These are phyloP conservation scores for Hyla sarda DNA, from an alignment of 2,113 vertebrate genomes.

Conservation along the genomic window DNA sequence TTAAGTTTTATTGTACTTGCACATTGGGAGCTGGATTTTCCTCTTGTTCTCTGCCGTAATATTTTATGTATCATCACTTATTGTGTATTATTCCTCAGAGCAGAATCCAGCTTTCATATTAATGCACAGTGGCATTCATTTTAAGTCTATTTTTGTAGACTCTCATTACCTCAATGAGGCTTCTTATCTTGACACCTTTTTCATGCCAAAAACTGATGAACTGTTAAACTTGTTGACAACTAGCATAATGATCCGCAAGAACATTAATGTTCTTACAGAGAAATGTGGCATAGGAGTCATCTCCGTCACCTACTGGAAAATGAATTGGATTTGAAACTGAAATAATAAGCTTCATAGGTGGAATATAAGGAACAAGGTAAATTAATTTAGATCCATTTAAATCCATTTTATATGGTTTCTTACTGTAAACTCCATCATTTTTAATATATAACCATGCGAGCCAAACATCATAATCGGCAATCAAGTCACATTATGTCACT, in stretches of 20 bases:
- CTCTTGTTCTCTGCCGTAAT: no score
- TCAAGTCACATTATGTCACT: background rate
- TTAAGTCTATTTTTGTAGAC: conserved; percentile 41
- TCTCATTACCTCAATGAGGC: conserved; percentile 41
- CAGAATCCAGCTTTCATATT: background rate
- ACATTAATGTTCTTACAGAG: background rate
- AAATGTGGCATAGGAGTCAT: conserved; percentile 1
- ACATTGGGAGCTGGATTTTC: no score
- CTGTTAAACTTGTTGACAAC: conserved; percentile 54
- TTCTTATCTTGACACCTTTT: conserved; percentile 45
- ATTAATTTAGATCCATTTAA: background rate
- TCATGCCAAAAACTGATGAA: conserved; percentile 47
- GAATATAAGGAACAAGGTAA: background rate
- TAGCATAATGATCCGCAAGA: conserved; percentile 33
- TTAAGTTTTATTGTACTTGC: no score
- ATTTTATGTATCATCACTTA: background rate
- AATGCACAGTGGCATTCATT: background rate
- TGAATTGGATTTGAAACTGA: background rate
- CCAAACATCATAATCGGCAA: background rate
- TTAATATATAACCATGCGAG: background rate
- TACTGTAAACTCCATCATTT: background rate
- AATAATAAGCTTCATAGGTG: background rate
- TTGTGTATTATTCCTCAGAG: background rate
- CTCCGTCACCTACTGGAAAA: background rate
- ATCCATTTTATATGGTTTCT: background rate